A percentile compares a stretch with the other conserved stretches of the same genome.
Conservation (phyloP, 1,140 invertebrate species). For the Drosophila virilis region DNA sequence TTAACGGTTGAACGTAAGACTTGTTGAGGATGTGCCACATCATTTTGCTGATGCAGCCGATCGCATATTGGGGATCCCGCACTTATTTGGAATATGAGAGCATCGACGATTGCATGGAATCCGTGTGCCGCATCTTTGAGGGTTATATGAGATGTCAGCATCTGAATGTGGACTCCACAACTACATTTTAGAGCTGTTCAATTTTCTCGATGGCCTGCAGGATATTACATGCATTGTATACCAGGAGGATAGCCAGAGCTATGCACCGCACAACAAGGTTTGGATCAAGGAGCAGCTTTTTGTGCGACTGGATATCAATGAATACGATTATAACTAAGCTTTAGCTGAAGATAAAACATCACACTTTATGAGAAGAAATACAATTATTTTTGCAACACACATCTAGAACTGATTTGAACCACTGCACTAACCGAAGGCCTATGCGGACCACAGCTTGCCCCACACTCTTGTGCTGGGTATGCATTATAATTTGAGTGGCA, state of each 20-base stretch:
- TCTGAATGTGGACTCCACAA: neutral
- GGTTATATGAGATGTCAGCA: neutral
- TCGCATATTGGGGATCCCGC: neutral
- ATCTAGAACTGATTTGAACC: neutral
- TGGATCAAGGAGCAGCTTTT: slow-evolving; percentile 22
- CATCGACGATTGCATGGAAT: neutral
- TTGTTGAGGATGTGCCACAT: neutral
- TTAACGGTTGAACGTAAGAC: neutral
- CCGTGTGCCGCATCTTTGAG: slow-evolving; percentile 2
- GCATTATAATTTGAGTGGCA: slow-evolving; percentile 81
- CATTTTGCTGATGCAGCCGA: slow-evolving; percentile 6
- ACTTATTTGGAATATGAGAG: neutral
- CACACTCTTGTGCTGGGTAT: slow-evolving; percentile 41
- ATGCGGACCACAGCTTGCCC: neutral
- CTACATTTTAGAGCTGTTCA: neutral
- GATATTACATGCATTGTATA: slow-evolving; percentile 2
- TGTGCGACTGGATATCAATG: no score
- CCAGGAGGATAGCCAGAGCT: neutral
- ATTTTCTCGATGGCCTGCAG: slow-evolving; percentile 2
- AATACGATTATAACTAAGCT: neutral
- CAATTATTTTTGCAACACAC: no score
- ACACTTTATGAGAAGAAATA: no score
- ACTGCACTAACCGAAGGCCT: neutral
- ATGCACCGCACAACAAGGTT: neutral
- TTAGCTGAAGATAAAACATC: neutral